These are phyloP conservation scores for Sarcoramphus papa DNA, from an alignment of 2,797 vertebrate species.

Conservation along the genomic window DNA sequence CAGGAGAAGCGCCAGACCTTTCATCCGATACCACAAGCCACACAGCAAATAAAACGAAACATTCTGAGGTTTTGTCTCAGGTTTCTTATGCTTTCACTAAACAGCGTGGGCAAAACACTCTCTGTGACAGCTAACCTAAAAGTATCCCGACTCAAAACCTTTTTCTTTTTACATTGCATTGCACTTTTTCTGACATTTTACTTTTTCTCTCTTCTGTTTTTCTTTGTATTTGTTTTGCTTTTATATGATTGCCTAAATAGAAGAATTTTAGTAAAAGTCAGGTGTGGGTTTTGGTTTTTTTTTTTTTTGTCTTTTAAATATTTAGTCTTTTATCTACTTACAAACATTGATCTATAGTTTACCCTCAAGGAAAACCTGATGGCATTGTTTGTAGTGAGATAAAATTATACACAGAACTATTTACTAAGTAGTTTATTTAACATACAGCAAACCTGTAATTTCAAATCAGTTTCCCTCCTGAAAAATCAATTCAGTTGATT, in stretches of 20 bases:
- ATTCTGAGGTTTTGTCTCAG: constrained; percentile 16
- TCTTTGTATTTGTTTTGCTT: not conserved
- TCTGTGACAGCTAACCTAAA: not conserved
- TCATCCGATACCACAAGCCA: constrained; percentile 26
- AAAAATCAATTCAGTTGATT: not conserved
- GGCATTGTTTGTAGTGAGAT: not conserved
- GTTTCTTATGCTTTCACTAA: constrained; percentile 13
- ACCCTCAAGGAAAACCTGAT: not conserved
- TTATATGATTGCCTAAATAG: not conserved
- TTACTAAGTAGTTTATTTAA: not conserved
- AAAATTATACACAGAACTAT: not conserved
- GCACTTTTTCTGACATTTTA: not conserved
- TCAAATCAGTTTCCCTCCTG: not conserved
- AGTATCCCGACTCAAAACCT: not conserved
- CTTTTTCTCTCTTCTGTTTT: not conserved
- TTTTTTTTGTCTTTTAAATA: not conserved
- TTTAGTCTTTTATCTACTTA: not conserved
- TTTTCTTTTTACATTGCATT: not conserved
- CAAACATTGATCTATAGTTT: not conserved
- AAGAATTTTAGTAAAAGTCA: not conserved
- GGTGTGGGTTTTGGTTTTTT: not conserved
- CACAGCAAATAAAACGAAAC: not conserved
- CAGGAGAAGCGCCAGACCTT: constrained; percentile 12
- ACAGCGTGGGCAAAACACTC: not conserved
- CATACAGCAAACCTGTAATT: not conserved